Evolutionary conservation across 2,113 vertebrate genomes (phyloP).

Genomic region (Regulus satrapa): DNA sequence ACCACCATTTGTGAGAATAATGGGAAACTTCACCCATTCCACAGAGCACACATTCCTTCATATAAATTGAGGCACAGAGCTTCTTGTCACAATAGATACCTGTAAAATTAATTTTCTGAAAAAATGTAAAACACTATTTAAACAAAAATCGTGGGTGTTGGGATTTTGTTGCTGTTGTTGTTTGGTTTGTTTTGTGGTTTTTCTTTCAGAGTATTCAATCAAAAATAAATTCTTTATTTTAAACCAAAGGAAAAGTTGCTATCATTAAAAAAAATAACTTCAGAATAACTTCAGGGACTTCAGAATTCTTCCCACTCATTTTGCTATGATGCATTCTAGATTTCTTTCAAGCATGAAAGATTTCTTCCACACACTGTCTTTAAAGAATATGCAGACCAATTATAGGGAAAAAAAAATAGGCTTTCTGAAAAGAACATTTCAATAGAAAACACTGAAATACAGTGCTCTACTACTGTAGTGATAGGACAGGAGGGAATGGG

Average conservation of each 20-base stretch:
- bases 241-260: background rate
- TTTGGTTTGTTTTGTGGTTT: background rate
- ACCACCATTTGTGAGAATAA: background rate
- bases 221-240: background rate
- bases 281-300: too few species aligned
- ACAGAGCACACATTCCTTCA: background rate
- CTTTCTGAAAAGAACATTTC: background rate
- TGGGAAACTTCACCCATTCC: background rate
- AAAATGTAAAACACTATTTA: background rate
- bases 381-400: background rate
- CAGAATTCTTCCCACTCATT: background rate
- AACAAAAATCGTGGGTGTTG: rapidly evolving
- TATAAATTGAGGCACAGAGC: background rate
- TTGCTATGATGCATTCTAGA: background rate
- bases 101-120: background rate
- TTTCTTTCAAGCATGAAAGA: background rate
- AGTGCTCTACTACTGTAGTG: background rate
- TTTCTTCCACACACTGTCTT: background rate
- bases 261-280: background rate
- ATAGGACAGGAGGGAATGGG: background rate
- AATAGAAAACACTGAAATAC: background rate
- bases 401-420: rapidly evolving
- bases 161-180: background rate
- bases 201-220: background rate
- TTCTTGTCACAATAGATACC: background rate